Evolutionary conservation across 2,797 vertebrate species (phyloP), one percentile per base, ranked within the genome.

Genomic region (Peromyscus melanophrys): DNA sequence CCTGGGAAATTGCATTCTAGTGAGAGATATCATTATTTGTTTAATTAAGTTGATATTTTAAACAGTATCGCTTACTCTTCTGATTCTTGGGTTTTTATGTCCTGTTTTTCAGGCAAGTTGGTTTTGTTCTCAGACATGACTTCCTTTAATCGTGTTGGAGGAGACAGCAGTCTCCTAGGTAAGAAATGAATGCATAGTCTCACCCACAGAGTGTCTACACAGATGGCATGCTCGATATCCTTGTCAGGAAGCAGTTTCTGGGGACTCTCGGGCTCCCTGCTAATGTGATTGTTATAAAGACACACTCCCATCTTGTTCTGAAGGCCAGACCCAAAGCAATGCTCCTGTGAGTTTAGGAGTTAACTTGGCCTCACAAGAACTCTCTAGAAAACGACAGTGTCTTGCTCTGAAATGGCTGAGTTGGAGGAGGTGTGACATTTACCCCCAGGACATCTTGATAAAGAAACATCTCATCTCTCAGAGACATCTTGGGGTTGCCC

Each of bases 261-360:
- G 93, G 49, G 57, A 31, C 37, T 59, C 91, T 89, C 37, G n/a
- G 83, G 27, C 57, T 78, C 61, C 86, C 73, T 77, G 46, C 73
- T n/a, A n/a, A 49, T 43, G 73, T 59, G 59, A 23, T 89, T 49
- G 83, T 19, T 25, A 43, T 10, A 31, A 46, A 89, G 59, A 25
- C 49, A 3, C 4, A 9, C 7, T 46, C 9, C 57, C 4, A 5
- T 14, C 40, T 76, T 25, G 27, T 73, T 6, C 5, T 82, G 34
- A 57, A 77, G 23, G 85, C 19, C 1, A 31, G 71, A 65, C 7
- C 37, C 27, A 6, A 86, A 2, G 69, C 61, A 25, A 71, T 27
- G 11, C 21, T 46, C n/a, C 34, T 4, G 0, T 1, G 43, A 40
- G 7, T 11, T 4, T 4, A 34, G n/a, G 9, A 73, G 37, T 55